Percentiles rank a stretch among this genome's conserved stretches.
Conservation (phyloP, 1,140 invertebrate species). For the Acromyrmex heyeri region DNA sequence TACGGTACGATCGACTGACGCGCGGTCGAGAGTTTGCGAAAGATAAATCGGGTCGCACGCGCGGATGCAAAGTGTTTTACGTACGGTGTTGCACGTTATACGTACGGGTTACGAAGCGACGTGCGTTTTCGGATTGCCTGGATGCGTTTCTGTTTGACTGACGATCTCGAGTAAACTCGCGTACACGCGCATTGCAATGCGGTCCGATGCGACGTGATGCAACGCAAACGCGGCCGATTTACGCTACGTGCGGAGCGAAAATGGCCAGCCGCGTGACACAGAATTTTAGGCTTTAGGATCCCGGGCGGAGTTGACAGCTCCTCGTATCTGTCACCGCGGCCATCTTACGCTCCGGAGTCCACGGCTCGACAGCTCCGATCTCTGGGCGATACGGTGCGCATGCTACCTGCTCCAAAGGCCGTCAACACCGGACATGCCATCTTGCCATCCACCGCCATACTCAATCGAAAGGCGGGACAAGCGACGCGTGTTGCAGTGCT, state of each 20-base stretch:
- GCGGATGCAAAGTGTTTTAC: slow-evolving; percentile 1
- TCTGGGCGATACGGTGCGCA: slow-evolving; percentile 41
- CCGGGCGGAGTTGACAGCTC: slow-evolving; percentile 83
- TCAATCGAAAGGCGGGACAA: not conserved
- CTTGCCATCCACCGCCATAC: not conserved
- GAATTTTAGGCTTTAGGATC: slow-evolving; percentile 82
- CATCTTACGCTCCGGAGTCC: slow-evolving; percentile 80
- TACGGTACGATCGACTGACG: slow-evolving; percentile 17
- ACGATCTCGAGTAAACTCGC: slow-evolving; percentile 7
- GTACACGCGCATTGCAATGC: slow-evolving; percentile 32
- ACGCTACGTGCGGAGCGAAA: not conserved
- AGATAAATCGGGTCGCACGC: slow-evolving; percentile 12
- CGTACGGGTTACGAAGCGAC: slow-evolving; percentile 60
- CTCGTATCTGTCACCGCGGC: slow-evolving; percentile 81
- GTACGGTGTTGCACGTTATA: slow-evolving; percentile 24
- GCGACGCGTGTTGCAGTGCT: not conserved
- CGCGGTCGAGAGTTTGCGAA: not conserved
- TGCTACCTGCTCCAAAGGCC: not conserved
- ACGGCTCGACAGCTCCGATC: slow-evolving; percentile 37
- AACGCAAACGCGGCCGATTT: not conserved
- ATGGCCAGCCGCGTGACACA: not conserved
- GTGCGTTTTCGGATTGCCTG: slow-evolving; percentile 44
- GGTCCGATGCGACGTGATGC: not conserved
- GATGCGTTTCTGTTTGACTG: slow-evolving; percentile 19
- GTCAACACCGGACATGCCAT: not conserved